Conservation (phyloP, 2,888 invertebrate species). For the Cerastoderma edule region DNA sequence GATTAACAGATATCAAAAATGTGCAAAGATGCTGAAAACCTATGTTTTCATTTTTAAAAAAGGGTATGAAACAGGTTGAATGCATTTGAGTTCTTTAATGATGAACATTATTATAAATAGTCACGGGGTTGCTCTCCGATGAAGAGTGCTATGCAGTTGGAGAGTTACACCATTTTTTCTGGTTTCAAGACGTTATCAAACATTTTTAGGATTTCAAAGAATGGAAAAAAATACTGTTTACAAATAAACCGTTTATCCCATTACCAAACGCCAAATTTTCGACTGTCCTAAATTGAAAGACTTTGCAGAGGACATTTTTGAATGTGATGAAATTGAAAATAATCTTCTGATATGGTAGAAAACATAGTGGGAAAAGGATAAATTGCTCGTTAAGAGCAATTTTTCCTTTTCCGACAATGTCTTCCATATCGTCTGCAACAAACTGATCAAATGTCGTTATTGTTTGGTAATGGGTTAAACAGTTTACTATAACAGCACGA, state of each 20-base stretch:
- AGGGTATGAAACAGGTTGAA: too few species aligned
- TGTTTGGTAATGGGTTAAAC: slow-evolving; percentile 2
- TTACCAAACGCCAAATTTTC: background rate
- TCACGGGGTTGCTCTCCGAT: too few species aligned
- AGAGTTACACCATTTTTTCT: slow-evolving; percentile 1
- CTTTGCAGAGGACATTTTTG: background rate
- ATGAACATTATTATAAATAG: too few species aligned
- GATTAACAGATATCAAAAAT: too few species aligned
- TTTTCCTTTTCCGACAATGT: background rate
- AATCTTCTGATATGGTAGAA: background rate
- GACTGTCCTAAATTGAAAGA: background rate
- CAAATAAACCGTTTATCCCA: background rate
- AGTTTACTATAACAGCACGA: too few species aligned
- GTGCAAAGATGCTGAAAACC: too few species aligned
- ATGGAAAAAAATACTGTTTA: background rate
- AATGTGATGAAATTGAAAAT: background rate
- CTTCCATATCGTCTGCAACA: background rate
- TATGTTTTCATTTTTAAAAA: too few species aligned
- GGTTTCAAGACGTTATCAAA: background rate
- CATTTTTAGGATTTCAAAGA: background rate
- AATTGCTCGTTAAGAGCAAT: background rate
- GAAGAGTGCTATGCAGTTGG: too few species aligned
- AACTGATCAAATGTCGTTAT: background rate
- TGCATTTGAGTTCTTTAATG: too few species aligned
- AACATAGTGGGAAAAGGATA: background rate